phyloP scores from a whole-genome alignment of 2,797 vertebrate species.

The Melanotaenia maccullochi region DNA sequence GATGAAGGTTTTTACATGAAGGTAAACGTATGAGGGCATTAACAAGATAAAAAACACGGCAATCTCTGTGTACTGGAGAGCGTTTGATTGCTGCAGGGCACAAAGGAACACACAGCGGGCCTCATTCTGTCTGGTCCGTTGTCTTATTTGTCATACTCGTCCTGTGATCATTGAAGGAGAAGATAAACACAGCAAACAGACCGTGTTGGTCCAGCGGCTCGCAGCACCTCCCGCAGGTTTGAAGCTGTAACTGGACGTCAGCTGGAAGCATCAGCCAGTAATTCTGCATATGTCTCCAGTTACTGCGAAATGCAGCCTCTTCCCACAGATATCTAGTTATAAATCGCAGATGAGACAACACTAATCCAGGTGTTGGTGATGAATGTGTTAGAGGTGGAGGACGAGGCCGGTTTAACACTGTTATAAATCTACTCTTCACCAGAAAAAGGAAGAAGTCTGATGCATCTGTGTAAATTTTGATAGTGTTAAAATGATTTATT shows the following conservation, averaged over 20 bases:
- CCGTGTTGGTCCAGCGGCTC: slow-evolving; percentile 1
- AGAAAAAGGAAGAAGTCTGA: neutral
- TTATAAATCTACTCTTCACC: neutral
- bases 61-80: neutral
- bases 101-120: slow-evolving; percentile 36
- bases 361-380: slow-evolving; percentile 56
- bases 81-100: neutral
- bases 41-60: no score
- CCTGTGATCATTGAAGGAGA: slow-evolving; percentile 19
- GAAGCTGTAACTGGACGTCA: slow-evolving; percentile 33
- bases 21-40: no score
- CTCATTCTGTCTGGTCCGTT: slow-evolving; percentile 41
- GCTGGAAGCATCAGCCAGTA: neutral
- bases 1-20: no score
- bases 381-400: slow-evolving; percentile 46
- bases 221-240: slow-evolving; percentile 48
- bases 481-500: no score
- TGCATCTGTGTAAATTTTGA: neutral
- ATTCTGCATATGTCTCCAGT: no score
- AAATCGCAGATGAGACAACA: slow-evolving; percentile 53
- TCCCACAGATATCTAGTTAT: slow-evolving; percentile 48
- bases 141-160: no score
- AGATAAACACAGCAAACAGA: neutral
- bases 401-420: slow-evolving; percentile 19
- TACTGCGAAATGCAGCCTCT: no score